phyloP scores from a whole-genome alignment of 1,140 invertebrate species.

The Rhagoletis pomonella region DNA sequence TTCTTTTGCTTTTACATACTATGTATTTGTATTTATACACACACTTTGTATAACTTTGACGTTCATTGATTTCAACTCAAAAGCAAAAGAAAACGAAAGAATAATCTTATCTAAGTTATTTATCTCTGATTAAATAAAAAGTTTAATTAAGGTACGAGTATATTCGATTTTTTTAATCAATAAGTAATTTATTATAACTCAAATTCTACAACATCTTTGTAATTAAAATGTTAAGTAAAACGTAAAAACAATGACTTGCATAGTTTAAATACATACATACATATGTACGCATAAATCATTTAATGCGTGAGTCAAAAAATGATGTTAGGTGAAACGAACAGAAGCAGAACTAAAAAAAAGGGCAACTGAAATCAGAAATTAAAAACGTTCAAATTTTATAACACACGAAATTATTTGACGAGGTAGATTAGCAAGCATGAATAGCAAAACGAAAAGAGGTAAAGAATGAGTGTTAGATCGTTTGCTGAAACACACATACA shows the following conservation, averaged over 20 bases:
- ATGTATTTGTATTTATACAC: not conserved
- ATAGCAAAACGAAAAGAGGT: not conserved
- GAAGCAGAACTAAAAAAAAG: not conserved
- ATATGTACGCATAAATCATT: not conserved
- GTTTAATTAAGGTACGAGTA: not conserved
- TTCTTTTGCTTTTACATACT: not conserved
- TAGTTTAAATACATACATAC: too few relatives aligned
- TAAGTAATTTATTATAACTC: slow-evolving; percentile 28
- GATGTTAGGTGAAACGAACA: not conserved
- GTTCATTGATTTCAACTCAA: not conserved
- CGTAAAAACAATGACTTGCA: not conserved
- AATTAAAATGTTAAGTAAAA: slow-evolving; percentile 29
- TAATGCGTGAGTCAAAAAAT: not conserved
- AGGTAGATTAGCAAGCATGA: not conserved
- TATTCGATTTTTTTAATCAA: not conserved
- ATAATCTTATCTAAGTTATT: not conserved
- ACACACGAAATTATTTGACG: not conserved
- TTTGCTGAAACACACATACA: not conserved
- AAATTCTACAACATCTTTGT: not conserved
- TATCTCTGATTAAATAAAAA: not conserved
- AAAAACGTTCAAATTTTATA: not conserved
- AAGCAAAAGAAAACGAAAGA: not conserved
- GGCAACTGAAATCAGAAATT: not conserved
- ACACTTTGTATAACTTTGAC: not conserved
- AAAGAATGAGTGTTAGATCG: not conserved